Base-by-base conservation (phyloP, 2,113 vertebrate species). In the Donacobius atricapilla region DNA sequence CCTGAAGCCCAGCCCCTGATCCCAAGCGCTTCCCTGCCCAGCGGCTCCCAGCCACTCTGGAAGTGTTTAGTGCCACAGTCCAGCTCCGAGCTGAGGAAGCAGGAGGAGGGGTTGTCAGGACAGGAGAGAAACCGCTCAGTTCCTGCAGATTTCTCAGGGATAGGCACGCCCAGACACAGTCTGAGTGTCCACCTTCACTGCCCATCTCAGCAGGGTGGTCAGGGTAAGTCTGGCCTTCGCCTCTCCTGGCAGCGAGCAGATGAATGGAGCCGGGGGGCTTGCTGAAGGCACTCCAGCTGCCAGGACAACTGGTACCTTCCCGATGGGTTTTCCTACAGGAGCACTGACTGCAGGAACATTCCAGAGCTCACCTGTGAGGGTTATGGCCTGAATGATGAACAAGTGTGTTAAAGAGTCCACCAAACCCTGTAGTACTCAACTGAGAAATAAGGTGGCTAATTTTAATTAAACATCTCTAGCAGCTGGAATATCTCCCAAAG, bases 1-100 rank as follows among this genome's bases (percentile, higher is more conserved):
- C 97, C 98, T 0, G 98, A 99, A 88, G 97, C 96, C 72, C 98
- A 98, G 82, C 98, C 98, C 21, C 44, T 99, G 89, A 97, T 99
- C 64, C 97, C 98, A 48, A 98, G 98, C 11, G 94, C 98, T 68
- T 39, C 93, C 66, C 83, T 79, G 93, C 93, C 97, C 33, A 98
- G 97, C 33, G 81, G 97, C 91, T 96, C 98, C 56, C 98, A 95
- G 77, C 97, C 98, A 1, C 98, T 98, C 68, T 99, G 99, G 98
- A 98, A 98, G 92, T 98, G 98, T 90, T 97, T 98, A 81, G 98
- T 98, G 81, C 98, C 98, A 5, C 98, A 98, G 95, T 94, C 97
- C 17, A 79, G 93, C 91, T 98, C 98, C 0, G 98, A 99, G 94
- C 86, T 88, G n/a, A 98, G 98, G 92, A 97, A 98, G 50, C 95